These are phyloP conservation scores for Trigoniulus corallinus DNA, from an alignment of 1,140 invertebrate genomes.

Conservation along the genomic window DNA sequence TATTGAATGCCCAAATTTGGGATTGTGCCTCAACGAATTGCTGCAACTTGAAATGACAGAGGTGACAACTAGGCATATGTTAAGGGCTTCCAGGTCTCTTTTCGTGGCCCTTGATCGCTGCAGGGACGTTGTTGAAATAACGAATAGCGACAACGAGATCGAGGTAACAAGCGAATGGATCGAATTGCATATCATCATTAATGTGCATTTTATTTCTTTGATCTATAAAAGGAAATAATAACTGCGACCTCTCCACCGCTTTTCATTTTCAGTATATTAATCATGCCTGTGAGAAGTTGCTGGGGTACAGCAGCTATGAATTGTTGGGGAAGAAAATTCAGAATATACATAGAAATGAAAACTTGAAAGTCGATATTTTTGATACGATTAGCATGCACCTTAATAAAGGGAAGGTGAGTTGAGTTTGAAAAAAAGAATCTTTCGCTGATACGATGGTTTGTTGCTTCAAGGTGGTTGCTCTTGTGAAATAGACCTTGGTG, in stretches of 20 bases:
- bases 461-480: too few species aligned
- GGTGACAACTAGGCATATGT: slow-evolving; percentile 35
- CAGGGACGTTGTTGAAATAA: slow-evolving; percentile 69
- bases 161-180: slow-evolving; percentile 38
- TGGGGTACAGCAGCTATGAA: slow-evolving; percentile 56
- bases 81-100: slow-evolving; percentile 48
- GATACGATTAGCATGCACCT: slow-evolving; percentile 44
- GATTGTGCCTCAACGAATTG: slow-evolving; percentile 52
- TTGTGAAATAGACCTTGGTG: too few species aligned
- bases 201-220: too few species aligned
- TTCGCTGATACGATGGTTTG: too few species aligned
- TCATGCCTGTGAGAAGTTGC: slow-evolving; percentile 51
- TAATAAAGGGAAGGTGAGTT: slow-evolving; percentile 41
- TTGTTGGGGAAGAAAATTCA: slow-evolving; percentile 50
- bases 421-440: neutral
- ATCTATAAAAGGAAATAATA: too few species aligned
- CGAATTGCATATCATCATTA: neutral
- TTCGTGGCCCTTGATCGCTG: slow-evolving; percentile 68
- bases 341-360: slow-evolving; percentile 27
- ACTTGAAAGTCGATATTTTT: slow-evolving; percentile 34
- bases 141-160: slow-evolving; percentile 61
- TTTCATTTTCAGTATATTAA: slow-evolving; percentile 52
- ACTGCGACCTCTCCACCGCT: neutral
- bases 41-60: slow-evolving; percentile 49
- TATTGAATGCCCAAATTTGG: slow-evolving; percentile 45